These are phyloP conservation scores for Subacronicta megacephala DNA, from an alignment of 2,888 invertebrate species.

Conservation along the genomic window DNA sequence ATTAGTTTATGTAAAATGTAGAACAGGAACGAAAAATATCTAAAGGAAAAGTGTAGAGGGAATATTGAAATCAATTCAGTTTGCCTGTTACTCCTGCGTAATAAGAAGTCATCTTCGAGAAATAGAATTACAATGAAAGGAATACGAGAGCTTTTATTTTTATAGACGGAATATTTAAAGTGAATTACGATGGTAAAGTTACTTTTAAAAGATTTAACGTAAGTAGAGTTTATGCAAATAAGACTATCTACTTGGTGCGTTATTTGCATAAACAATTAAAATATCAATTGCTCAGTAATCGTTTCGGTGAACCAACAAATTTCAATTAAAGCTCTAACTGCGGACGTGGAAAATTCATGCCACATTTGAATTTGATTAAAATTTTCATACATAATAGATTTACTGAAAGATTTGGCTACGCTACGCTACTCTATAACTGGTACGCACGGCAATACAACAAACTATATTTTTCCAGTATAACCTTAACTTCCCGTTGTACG, in stretches of 20 bases:
- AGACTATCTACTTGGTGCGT: constrained; percentile 31
- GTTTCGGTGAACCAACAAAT: constrained; percentile 70
- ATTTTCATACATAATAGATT: constrained; percentile 64
- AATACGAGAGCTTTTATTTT: constrained; percentile 53
- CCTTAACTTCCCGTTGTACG: too few species aligned
- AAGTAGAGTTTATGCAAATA: constrained; percentile 32
- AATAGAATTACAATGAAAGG: constrained; percentile 69
- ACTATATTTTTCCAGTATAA: too few species aligned
- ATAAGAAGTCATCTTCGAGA: constrained; percentile 71
- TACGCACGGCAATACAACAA: too few species aligned
- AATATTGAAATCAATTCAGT: constrained; percentile 84
- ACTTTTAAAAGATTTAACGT: constrained; percentile 17
- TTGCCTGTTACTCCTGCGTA: constrained; percentile 74
- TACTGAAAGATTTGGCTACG: constrained; percentile 23
- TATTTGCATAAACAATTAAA: constrained; percentile 74
- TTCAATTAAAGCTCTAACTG: constrained; percentile 75
- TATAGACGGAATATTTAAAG: constrained; percentile 38
- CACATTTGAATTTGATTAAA: constrained; percentile 71
- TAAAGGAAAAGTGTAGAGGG: constrained; percentile 80
- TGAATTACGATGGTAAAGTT: too few species aligned
- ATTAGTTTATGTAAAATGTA: constrained; percentile 90
- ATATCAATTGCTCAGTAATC: constrained; percentile 73
- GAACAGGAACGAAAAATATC: constrained; percentile 87
- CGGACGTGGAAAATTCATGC: constrained; percentile 70
- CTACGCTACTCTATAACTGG: too few species aligned